A percentile compares a stretch with the other conserved stretches of the same genome.
Conservation (phyloP, 2,113 vertebrate genomes). For the Xiphias gladius region DNA sequence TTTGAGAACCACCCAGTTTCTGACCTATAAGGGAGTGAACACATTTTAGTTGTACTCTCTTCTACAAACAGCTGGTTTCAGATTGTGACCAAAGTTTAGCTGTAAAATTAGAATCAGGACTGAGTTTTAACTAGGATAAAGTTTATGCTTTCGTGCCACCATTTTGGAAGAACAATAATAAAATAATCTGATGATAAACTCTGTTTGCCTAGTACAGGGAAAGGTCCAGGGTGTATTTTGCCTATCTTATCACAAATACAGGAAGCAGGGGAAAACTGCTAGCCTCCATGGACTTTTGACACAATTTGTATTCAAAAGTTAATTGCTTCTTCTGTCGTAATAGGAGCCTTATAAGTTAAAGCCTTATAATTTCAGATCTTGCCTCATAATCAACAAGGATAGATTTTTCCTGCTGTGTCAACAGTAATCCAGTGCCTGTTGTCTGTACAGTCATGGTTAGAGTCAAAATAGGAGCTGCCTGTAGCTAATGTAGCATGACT, state of each 20-base stretch:
- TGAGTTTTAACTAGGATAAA: neutral
- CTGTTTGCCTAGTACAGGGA: neutral
- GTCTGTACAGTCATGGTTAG: neutral
- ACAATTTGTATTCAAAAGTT: neutral
- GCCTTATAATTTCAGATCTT: neutral
- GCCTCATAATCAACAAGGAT: neutral
- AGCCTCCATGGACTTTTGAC: neutral
- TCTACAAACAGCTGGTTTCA: neutral
- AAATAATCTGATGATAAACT: neutral
- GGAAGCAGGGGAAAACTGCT: neutral
- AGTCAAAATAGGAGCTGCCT: neutral
- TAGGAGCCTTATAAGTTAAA: neutral
- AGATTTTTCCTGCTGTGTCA: too few species aligned
- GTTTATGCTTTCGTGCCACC: neutral
- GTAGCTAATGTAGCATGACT: too few species aligned
- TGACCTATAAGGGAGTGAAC: neutral
- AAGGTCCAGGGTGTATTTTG: too few species aligned
- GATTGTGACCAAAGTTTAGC: neutral
- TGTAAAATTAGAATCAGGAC: neutral
- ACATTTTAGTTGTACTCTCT: neutral
- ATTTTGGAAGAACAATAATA: neutral
- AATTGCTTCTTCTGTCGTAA: too few species aligned
- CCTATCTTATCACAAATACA: neutral
- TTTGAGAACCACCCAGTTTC: slow-evolving; percentile 3
- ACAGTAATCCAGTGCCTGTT: neutral